Evolutionary conservation across 2,113 vertebrate genomes (phyloP), one percentile per base, ranked within the genome.

Genomic region (Budorcas taxicolor): DNA sequence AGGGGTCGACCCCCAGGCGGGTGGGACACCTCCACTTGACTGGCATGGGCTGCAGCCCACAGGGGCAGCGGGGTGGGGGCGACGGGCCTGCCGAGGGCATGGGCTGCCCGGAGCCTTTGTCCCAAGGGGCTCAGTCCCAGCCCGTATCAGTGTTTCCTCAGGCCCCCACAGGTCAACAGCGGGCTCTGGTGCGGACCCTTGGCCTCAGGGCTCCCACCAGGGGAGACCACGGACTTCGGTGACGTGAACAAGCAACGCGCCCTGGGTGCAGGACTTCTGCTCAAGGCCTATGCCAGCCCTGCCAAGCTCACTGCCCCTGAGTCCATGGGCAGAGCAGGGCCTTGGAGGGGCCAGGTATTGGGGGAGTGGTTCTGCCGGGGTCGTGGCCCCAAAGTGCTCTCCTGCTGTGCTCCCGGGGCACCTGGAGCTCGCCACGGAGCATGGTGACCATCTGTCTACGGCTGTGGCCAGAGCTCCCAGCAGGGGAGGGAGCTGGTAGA

Each of bases 251-350:
- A 99, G 97, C 98, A 99, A 99, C 2, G n/a, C 98, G 0, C 99
- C 99, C 97, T 99, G 99, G 99, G 99, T 99, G 96, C 99, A 99
- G 98, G 99, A 99, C 98, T 99, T 99, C 99, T 98, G 4, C 98
- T 99, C 87, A 99, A 99, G 97, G 99, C 99, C 0, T 99, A 99
- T 0, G 99, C 99, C 25, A 99, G 87, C 96, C 99, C 99, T 0
- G 99, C 99, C 96, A 99, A 99, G 98, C 97, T 99, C 58, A 11
- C n/a, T 36, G 17, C 64, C n/a, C 64, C 57, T 6, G 99, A 99
- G 98, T 99, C 99, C 10, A 99, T 99, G 0, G 99, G 99, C 13
- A 99, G 99, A 99, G 97, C 98, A 78, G 43, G 60, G 7, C 6
- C 80, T 8, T 9, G 57, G 25, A 9, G 62, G 33, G 17, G 12